These are phyloP conservation scores for Ptychochromis oligacanthus DNA, from an alignment of 2,113 vertebrate genomes.

Conservation along the genomic window DNA sequence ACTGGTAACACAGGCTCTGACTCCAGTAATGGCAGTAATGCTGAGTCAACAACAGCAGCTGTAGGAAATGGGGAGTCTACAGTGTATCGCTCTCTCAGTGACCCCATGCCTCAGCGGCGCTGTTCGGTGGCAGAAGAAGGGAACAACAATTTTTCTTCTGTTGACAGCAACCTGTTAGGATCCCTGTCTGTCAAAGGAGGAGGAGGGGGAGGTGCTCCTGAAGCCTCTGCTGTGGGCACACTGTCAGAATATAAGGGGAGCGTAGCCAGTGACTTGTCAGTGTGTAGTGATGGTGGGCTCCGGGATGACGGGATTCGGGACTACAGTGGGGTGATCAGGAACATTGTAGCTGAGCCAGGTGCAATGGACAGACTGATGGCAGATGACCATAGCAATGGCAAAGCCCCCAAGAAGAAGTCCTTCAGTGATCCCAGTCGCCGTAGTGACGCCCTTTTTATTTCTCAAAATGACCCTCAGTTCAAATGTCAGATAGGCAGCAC, in stretches of 20 bases:
- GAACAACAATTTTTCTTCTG: slow-evolving; percentile 87
- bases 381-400: slow-evolving; percentile 88
- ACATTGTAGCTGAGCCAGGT: slow-evolving; percentile 90
- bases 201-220: slow-evolving; percentile 56
- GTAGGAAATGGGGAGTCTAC: slow-evolving; percentile 79
- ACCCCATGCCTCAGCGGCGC: slow-evolving; percentile 94
- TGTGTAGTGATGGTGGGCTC: slow-evolving; percentile 86
- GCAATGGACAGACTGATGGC: slow-evolving; percentile 86
- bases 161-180: slow-evolving; percentile 95
- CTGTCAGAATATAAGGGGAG: slow-evolving; percentile 85
- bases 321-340: slow-evolving; percentile 91
- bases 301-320: slow-evolving; percentile 83
- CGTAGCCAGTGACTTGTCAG: slow-evolving; percentile 91
- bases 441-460: slow-evolving; percentile 72
- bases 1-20: slow-evolving; percentile 82
- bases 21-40: slow-evolving; percentile 81
- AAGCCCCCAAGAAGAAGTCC: slow-evolving; percentile 96
- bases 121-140: slow-evolving; percentile 83
- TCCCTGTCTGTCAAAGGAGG: slow-evolving; percentile 88
- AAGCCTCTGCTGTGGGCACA: slow-evolving; percentile 58
- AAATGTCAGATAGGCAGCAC: slow-evolving; percentile 78
- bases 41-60: slow-evolving; percentile 60
- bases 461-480: slow-evolving; percentile 65
- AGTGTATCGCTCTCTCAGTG: slow-evolving; percentile 91
- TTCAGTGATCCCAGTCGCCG: slow-evolving; percentile 97